Conservation (phyloP, 1,140 invertebrate genomes). For the Drosophila neocordata region DNA sequence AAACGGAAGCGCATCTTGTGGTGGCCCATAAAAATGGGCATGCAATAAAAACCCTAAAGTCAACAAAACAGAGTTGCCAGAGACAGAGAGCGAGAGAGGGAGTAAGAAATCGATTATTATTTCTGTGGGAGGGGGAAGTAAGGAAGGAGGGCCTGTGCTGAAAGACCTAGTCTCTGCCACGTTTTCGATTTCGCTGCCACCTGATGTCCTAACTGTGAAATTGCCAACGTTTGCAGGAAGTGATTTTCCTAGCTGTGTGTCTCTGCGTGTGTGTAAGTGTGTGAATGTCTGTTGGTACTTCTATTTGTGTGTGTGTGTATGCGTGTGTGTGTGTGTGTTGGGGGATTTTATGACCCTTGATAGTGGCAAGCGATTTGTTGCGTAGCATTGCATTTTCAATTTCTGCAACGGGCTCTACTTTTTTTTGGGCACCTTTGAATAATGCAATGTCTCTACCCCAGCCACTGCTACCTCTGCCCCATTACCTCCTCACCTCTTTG, state of each 20-base stretch:
- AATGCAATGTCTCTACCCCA: slow-evolving; percentile 58
- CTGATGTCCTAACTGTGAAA: slow-evolving; percentile 63
- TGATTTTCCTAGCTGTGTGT: slow-evolving; percentile 53
- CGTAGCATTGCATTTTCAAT: slow-evolving; percentile 75
- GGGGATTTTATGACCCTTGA: slow-evolving; percentile 76
- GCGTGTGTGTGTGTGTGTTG: slow-evolving; percentile 24
- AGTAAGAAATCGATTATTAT: slow-evolving; percentile 53
- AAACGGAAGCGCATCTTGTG: slow-evolving; percentile 21
- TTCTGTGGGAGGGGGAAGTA: neutral
- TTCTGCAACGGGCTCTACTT: slow-evolving; percentile 54
- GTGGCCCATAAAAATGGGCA: slow-evolving; percentile 70
- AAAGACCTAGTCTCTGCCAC: slow-evolving; percentile 49
- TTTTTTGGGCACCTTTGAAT: slow-evolving; percentile 69
- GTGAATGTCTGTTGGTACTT: slow-evolving; percentile 7
- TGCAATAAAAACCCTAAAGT: slow-evolving; percentile 80
- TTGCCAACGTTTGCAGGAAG: slow-evolving; percentile 73
- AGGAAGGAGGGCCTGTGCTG: slow-evolving; percentile 12
- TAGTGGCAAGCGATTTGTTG: slow-evolving; percentile 79
- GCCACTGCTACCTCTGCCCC: neutral
- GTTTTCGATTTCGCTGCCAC: slow-evolving; percentile 71
- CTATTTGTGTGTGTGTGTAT: slow-evolving; percentile 13
- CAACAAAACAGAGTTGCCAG: slow-evolving; percentile 62
- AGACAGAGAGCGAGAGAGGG: too few relatives aligned
- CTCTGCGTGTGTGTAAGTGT: slow-evolving; percentile 10
- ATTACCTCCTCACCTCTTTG: neutral